These are phyloP conservation scores for Danionella cerebrum DNA, from an alignment of 2,113 vertebrate genomes.

Conservation along the genomic window DNA sequence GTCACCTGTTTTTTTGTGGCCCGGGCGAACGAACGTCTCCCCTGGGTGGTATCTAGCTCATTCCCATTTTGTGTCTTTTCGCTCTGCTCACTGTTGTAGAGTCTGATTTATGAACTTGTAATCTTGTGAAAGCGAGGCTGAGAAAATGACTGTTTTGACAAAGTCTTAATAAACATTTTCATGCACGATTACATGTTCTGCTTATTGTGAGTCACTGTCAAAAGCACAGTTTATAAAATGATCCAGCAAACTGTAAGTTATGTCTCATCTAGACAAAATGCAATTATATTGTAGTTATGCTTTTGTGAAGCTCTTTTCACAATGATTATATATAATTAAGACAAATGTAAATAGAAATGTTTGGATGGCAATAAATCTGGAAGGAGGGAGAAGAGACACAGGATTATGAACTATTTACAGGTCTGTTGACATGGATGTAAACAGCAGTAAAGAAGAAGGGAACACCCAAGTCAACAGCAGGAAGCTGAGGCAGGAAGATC, in stretches of 20 bases:
- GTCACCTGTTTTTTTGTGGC: constrained; percentile 54
- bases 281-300: constrained; percentile 13
- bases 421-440: too few relatives aligned
- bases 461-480: too few relatives aligned
- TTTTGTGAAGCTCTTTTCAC: neutral
- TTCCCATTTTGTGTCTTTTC: constrained; percentile 29
- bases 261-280: constrained; percentile 13
- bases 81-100: constrained; percentile 3
- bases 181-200: constrained; percentile 11
- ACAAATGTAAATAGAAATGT: constrained; percentile 9
- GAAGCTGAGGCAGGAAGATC: too few relatives aligned
- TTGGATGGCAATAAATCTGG: neutral
- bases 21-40: constrained; percentile 42
- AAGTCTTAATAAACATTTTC: constrained; percentile 21
- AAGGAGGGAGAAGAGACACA: too few relatives aligned
- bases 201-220: neutral
- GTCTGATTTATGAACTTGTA: constrained; percentile 40
- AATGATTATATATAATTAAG: neutral
- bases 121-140: constrained; percentile 31
- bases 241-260: constrained; percentile 10
- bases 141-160: constrained; percentile 35
- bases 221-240: neutral
- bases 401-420: too few relatives aligned
- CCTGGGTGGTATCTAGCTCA: neutral
- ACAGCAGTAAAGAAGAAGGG: too few relatives aligned